A percentile compares a stretch with the other conserved stretches of the same genome.
Evolutionary conservation across 1,140 invertebrate genomes (phyloP).

Genomic region (Conopomorpha cramerella): DNA sequence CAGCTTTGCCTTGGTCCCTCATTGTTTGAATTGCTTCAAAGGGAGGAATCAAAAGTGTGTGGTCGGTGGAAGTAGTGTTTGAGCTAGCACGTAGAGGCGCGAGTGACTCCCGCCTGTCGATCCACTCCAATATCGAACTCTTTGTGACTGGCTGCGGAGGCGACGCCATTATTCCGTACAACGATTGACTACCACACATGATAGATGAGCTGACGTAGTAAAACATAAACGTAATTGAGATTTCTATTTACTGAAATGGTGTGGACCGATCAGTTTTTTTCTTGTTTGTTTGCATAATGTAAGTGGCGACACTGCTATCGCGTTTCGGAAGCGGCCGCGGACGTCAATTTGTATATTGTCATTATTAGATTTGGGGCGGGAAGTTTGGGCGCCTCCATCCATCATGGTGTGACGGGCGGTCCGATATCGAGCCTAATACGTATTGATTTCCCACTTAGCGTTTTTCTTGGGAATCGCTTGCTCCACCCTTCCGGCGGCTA

Average conservation of each 20-base stretch:
- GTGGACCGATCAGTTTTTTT: conserved; percentile 36
- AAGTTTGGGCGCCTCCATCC: conserved; percentile 52
- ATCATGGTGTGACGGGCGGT: conserved; percentile 49
- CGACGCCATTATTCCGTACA: conserved; percentile 31
- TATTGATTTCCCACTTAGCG: conserved; percentile 60
- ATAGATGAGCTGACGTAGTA: conserved; percentile 43
- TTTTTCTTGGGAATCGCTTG: conserved; percentile 54
- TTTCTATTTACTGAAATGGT: conserved; percentile 58
- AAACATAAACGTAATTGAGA: conserved; percentile 56
- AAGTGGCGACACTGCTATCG: conserved; percentile 47
- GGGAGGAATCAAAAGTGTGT: no score
- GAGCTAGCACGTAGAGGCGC: conserved; percentile 49
- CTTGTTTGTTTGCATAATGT: conserved; percentile 56
- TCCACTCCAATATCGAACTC: conserved; percentile 48
- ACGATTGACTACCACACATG: conserved; percentile 40
- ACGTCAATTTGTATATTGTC: conserved; percentile 60
- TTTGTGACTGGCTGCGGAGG: conserved; percentile 30
- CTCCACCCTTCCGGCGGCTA: conserved; percentile 48
- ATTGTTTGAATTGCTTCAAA: no score
- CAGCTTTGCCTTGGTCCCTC: no score
- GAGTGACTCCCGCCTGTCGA: conserved; percentile 42
- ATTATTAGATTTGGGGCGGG: conserved; percentile 49
- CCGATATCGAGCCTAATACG: conserved; percentile 57
- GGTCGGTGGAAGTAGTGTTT: no score
- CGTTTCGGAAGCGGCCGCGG: conserved; percentile 48